These are phyloP conservation scores for Rambutsinella grinnellia DNA, from an alignment of 2,888 invertebrate species.

Conservation along the genomic window DNA sequence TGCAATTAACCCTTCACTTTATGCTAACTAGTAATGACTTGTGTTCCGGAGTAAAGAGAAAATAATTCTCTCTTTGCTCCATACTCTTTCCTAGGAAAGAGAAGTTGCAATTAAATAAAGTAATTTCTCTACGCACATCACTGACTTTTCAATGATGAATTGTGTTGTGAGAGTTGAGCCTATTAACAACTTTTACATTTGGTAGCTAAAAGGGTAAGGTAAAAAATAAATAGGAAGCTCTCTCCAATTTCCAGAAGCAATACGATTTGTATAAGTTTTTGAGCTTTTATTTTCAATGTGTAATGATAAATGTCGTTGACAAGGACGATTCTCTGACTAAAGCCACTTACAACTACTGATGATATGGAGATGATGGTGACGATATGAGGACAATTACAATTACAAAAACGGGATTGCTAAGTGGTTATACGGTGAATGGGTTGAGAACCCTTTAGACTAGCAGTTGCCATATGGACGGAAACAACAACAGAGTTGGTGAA, in stretches of 20 bases:
- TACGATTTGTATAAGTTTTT: too few relatives aligned
- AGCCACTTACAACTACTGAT: neutral
- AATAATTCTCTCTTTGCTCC: too few relatives aligned
- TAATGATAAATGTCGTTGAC: too few relatives aligned
- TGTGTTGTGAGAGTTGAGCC: neutral
- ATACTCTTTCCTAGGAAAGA: too few relatives aligned
- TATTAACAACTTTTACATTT: too few relatives aligned
- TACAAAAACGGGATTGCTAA: neutral
- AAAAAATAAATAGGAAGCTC: too few relatives aligned
- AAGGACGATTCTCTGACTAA: too few relatives aligned
- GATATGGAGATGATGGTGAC: neutral
- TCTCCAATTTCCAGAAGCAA: too few relatives aligned
- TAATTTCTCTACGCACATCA: neutral
- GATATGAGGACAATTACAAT: neutral
- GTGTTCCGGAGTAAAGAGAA: neutral
- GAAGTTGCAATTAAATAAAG: neutral
- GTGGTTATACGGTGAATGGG: neutral
- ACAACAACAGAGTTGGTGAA: neutral
- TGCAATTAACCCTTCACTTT: neutral
- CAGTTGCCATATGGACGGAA: constrained; percentile 19
- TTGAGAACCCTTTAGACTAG: neutral
- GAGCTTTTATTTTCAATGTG: too few relatives aligned
- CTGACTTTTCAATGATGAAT: constrained; percentile 8
- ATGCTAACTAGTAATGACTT: neutral
- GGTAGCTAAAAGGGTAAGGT: too few relatives aligned